Percentiles rank a stretch among this genome's conserved stretches.
phyloP scores from a whole-genome alignment of 2,113 vertebrate species.

The Suncus etruscus region DNA sequence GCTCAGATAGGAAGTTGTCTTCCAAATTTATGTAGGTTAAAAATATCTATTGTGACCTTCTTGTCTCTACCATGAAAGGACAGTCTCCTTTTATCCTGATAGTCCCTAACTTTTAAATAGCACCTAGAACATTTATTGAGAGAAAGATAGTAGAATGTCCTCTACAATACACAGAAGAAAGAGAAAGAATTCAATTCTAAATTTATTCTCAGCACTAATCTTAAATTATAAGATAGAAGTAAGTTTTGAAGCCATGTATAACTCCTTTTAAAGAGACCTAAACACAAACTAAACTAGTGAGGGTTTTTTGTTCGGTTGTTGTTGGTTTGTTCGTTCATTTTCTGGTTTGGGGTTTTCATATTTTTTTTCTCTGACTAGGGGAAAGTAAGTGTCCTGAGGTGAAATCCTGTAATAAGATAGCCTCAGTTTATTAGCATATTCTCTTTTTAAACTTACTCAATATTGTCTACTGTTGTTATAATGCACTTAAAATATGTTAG shows the following conservation, averaged over 20 bases:
- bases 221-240: background rate
- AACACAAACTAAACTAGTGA: background rate
- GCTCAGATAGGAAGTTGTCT: background rate
- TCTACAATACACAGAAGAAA: background rate
- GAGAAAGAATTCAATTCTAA: background rate
- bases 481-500: background rate
- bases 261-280: background rate
- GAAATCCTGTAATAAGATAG: background rate
- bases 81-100: background rate
- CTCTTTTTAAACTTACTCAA: background rate
- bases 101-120: background rate
- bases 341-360: no score
- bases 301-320: background rate
- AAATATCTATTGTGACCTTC: background rate
- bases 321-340: no score
- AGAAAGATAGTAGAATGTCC: background rate
- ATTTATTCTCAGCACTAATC: background rate
- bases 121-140: background rate
- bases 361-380: background rate
- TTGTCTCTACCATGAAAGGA: background rate
- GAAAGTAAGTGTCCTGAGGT: background rate
- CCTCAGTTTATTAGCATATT: background rate
- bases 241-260: background rate
- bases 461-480: conserved; percentile 20
- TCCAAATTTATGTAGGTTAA: background rate